These are phyloP conservation scores for Sebastes goodei DNA, from an alignment of 2,797 vertebrate species.

Conservation along the genomic window DNA sequence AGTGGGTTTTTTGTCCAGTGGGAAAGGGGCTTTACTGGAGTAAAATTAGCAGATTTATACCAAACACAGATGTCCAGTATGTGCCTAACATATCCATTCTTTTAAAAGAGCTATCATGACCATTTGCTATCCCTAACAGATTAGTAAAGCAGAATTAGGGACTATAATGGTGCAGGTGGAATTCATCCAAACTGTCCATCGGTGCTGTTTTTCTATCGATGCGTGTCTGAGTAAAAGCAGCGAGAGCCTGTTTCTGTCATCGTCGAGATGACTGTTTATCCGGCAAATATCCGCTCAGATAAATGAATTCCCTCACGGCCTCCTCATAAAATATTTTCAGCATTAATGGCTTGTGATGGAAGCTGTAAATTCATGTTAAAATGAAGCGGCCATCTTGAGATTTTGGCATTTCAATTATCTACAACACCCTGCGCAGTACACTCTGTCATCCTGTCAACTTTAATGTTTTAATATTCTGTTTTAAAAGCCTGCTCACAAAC, in stretches of 20 bases:
- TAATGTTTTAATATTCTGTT: conserved; percentile 70
- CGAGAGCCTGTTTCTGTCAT: not conserved
- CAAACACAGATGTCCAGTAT: not conserved
- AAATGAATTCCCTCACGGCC: conserved; percentile 27
- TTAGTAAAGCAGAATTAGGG: not conserved
- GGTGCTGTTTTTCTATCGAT: not conserved
- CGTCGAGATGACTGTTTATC: not conserved
- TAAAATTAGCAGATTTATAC: not conserved
- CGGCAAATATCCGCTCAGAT: conserved; percentile 23
- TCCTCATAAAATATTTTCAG: conserved; percentile 49
- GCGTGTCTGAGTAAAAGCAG: not conserved
- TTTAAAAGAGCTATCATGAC: not conserved
- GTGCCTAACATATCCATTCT: not conserved
- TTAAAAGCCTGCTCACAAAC: conserved; percentile 46
- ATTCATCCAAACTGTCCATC: not conserved
- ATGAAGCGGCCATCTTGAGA: conserved; percentile 58
- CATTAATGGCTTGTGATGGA: conserved; percentile 64
- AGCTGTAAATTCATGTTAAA: conserved; percentile 59
- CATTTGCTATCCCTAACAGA: not conserved
- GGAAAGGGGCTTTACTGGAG: not conserved
- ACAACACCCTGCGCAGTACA: conserved; percentile 35
- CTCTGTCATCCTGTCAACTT: conserved; percentile 67
- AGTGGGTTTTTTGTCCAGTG: too few relatives aligned
- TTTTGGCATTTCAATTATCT: conserved; percentile 76
- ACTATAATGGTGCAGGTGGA: not conserved